Conservation (phyloP, 2,113 vertebrate species). For the Leuciscus idus region DNA sequence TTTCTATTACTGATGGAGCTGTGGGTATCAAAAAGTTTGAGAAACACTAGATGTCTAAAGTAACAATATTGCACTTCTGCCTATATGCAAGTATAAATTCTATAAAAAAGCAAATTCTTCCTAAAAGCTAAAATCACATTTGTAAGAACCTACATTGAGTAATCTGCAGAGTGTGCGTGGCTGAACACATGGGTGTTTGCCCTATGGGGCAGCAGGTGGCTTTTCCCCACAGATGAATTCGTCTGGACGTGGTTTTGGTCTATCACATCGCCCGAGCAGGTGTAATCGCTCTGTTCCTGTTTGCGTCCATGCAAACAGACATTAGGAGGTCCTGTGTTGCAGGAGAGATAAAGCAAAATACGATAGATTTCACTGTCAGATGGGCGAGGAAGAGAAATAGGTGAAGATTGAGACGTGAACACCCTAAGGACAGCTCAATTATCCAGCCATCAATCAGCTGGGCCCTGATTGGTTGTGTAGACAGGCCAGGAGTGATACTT, state of each 20-base stretch:
- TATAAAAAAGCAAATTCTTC: background rate
- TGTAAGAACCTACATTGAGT: background rate
- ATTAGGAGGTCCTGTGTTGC: conserved; percentile 68
- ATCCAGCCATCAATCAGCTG: conserved; percentile 74
- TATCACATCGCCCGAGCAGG: conserved; percentile 56
- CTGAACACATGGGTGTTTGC: conserved; percentile 37
- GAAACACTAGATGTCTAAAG: background rate
- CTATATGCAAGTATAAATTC: background rate
- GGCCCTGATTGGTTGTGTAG: conserved; percentile 71
- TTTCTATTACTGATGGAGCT: background rate
- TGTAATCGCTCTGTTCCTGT: conserved; percentile 63
- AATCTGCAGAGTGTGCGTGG: background rate
- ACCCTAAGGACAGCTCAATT: conserved; percentile 75
- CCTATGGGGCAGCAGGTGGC: conserved; percentile 67
- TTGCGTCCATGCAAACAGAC: conserved; percentile 69
- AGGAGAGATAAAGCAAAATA: conserved; percentile 72
- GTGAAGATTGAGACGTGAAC: conserved; percentile 68
- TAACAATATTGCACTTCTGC: background rate
- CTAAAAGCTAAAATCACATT: background rate
- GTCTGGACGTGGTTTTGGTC: conserved; percentile 67
- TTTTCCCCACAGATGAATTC: conserved; percentile 73
- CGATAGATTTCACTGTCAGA: conserved; percentile 69
- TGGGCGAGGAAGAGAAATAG: conserved; percentile 47
- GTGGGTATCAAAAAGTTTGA: background rate
- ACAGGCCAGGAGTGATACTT: conserved; percentile 68